These are phyloP conservation scores for Haemorhous mexicanus DNA, from an alignment of 2,113 vertebrate species.

Conservation along the genomic window DNA sequence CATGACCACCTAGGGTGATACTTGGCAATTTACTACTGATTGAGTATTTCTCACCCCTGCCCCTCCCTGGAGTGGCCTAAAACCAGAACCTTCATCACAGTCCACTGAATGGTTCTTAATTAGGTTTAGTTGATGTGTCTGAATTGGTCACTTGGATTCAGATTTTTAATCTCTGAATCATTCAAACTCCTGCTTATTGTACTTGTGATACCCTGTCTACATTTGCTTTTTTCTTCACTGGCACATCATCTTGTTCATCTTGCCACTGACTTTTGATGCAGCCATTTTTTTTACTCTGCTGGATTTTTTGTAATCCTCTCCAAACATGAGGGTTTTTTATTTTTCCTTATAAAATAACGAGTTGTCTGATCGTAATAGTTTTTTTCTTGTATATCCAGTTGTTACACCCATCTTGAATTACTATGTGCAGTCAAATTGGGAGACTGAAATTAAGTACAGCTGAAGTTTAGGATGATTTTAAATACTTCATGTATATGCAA, in stretches of 20 bases:
- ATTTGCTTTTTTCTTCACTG: neutral
- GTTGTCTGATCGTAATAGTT: neutral
- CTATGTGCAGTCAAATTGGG: neutral
- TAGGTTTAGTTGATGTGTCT: neutral
- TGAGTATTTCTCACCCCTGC: neutral
- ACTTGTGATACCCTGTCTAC: neutral
- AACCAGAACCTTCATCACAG: neutral
- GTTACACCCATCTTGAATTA: neutral
- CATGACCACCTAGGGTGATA: neutral
- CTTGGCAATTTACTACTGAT: neutral
- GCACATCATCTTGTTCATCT: neutral
- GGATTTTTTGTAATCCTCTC: neutral
- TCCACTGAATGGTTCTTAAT: neutral
- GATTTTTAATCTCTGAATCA: neutral
- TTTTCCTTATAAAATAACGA: neutral
- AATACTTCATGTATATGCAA: neutral
- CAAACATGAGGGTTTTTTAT: neutral
- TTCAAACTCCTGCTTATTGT: neutral
- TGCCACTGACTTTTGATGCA: neutral
- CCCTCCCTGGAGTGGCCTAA: neutral
- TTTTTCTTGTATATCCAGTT: neutral
- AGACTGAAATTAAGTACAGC: neutral
- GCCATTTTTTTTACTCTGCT: neutral
- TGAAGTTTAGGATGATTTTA: neutral
- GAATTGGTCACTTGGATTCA: neutral